Base-by-base conservation (phyloP, 2,888 invertebrate genomes). In the Operophtera brumata region DNA sequence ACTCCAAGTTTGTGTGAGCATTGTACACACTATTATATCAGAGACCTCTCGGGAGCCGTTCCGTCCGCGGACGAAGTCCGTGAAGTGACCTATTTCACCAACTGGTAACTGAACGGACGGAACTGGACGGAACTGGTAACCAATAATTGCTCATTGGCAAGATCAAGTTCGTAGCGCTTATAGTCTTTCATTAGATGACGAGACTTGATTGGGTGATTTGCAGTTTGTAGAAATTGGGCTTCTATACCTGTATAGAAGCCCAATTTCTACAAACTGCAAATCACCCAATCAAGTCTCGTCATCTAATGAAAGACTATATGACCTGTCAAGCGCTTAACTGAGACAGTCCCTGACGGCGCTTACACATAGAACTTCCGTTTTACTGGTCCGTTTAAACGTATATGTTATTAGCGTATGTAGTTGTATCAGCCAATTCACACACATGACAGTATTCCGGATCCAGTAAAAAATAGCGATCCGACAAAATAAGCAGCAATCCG, bases 11-110 rank as follows among this genome's bases (percentile, higher is more conserved):
- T 34, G 34, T n/a, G 4, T 34, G n/a, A n/a, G 6, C 11, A 39
- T n/a, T n/a, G 20, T 14, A 39, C 1, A n/a, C 20, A 2, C 2
- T 20, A 20, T 20, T 20, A 20, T 20, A 20, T 3, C 4, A n/a
- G 20, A 20, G 20, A 3, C 20, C 20, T 42, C 45, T 47, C 41
- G 52, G 40, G 41, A 48, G 47, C 26, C 35, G 42, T 40, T 57
- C 61, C 54, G 52, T 32, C 37, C 43, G 26, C 13, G 41, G 20
- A 20, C 5, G n/a, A 13, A 41, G 49, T 49, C 59, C 59, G 55
- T 64, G 63, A 57, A 57, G 54, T 64, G 61, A 57, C 63, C 61
- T 47, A 48, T 36, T 59, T 62, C 39, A 42, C 52, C n/a, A n/a
- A n/a, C n/a, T n/a, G n/a, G 59, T 4, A 4, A 2, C 20, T 20